Percentiles rank a stretch among this genome's conserved stretches.
Conservation (phyloP, 2,888 invertebrate genomes). For the Amphipyra tragopoginis region DNA sequence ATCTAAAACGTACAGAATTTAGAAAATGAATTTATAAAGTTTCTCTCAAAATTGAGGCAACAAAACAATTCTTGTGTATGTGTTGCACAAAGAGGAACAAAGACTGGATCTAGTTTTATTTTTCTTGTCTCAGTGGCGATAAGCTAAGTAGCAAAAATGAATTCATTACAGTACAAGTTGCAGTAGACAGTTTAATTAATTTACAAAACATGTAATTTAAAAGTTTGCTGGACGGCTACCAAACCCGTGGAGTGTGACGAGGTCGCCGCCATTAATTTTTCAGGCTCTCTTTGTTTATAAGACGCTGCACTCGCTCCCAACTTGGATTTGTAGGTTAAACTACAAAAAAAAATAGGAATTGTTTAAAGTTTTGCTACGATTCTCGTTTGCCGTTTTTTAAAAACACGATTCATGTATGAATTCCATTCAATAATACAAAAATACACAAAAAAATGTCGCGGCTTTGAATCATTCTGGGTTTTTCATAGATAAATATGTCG, state of each 20-base stretch:
- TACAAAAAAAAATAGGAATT: conserved; percentile 17
- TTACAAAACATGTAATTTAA: conserved; percentile 68
- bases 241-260: conserved; percentile 62
- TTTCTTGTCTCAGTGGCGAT: conserved; percentile 14
- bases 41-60: too few relatives aligned
- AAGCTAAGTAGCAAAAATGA: conserved; percentile 32
- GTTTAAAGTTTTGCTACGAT: conserved; percentile 7
- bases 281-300: conserved; percentile 50
- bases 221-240: conserved; percentile 64
- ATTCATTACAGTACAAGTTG: conserved; percentile 61
- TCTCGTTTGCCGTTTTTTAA: conserved; percentile 1
- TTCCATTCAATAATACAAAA: conserved; percentile 12
- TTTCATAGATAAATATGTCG: background rate
- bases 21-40: too few relatives aligned
- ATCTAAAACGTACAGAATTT: too few relatives aligned
- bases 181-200: conserved; percentile 74
- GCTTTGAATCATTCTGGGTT: background rate
- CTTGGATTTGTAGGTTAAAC: conserved; percentile 27
- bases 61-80: too few relatives aligned
- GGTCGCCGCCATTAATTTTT: conserved; percentile 59
- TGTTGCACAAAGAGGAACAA: too few relatives aligned
- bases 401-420: background rate
- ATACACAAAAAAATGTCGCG: background rate
- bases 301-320: conserved; percentile 23
- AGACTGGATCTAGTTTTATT: too few relatives aligned